Base-by-base conservation (phyloP, 2,888 invertebrate genomes). In the Amphipyra tragopoginis region DNA sequence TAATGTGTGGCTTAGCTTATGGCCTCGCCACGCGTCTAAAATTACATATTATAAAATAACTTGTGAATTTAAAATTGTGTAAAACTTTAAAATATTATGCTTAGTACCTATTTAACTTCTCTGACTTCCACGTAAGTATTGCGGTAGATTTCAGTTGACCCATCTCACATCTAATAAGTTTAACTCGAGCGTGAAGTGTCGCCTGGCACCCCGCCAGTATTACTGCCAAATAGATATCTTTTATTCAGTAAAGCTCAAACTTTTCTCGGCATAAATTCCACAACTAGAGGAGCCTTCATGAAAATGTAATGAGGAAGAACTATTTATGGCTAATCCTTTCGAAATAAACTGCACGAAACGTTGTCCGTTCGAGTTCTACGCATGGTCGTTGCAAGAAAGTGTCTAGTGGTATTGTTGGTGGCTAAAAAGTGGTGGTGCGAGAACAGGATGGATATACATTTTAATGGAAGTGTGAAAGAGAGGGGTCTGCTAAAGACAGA, bases 271-370 rank as follows among this genome's bases (percentile, higher is more conserved):
- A 93, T 94, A 93, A 94, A 93, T 92, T 91, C 76, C 88, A 87
- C 89, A 86, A 90, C 86, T 87, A 86, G 84, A 89, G 83, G 87
- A 84, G 83, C 88, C 86, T 91, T 93, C 93, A 93, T 94, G 94
- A 94, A 94, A 94, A 89, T 93, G 90, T 93, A 93, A 93, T 91
- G 90, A 92, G 90, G 79, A 84, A 90, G 89, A 91, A 93, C 92
- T 93, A 93, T 94, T 94, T 94, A 94, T 92, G 88, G 93, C 90
- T 93, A 94, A 94, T 93, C 93, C 93, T 92, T 92, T 91, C 81
- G 87, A 86, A 93, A 93, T 91, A 93, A 92, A 93, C 90, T 92
- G 90, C 89, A 85, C 82, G 83, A 80, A 84, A 80, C 84, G 76
- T 77, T 86, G 88, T 90, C 85, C 85, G 85, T 83, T 75, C 47